These are phyloP conservation scores for Haliclystus octoradiatus DNA, from an alignment of 30 jellyfish, hydroid and myxozoan species.

Conservation along the genomic window DNA sequence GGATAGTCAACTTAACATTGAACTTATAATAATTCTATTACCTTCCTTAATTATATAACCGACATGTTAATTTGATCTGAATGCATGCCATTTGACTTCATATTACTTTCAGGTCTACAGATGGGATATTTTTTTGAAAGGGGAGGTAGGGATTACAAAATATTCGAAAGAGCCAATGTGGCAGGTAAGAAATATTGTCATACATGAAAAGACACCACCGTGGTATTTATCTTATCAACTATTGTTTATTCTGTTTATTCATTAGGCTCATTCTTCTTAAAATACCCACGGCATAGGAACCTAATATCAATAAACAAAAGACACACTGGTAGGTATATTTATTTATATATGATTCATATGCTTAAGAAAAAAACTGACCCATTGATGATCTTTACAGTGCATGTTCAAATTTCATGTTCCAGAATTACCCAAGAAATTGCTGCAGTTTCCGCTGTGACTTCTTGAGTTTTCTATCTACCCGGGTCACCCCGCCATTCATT, in stretches of 20 bases:
- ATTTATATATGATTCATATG: no score
- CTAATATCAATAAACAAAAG: slow-evolving; percentile 82
- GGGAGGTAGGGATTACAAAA: slow-evolving; percentile 82
- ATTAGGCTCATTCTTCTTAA: slow-evolving; percentile 82
- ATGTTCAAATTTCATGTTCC: no score
- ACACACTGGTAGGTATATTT: slow-evolving; percentile 55
- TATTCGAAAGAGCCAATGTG: slow-evolving; percentile 64
- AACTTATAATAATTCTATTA: no score
- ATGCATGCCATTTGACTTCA: no score
- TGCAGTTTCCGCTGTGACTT: neutral
- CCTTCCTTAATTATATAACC: no score
- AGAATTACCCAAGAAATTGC: neutral
- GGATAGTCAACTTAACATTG: no score
- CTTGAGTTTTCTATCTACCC: no score
- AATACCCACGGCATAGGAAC: slow-evolving; percentile 85
- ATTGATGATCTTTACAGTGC: no score
- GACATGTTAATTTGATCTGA: no score
- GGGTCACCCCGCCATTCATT: no score
- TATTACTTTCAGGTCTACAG: slow-evolving; percentile 54
- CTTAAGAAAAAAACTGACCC: no score
- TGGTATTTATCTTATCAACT: neutral
- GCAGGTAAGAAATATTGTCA: slow-evolving; percentile 59
- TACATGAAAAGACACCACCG: neutral
- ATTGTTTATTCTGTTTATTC: neutral
- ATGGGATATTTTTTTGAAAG: slow-evolving; percentile 85